Evolutionary conservation across 2,888 invertebrate genomes (phyloP).

Genomic region (Lepidocyrtoides sp.): DNA sequence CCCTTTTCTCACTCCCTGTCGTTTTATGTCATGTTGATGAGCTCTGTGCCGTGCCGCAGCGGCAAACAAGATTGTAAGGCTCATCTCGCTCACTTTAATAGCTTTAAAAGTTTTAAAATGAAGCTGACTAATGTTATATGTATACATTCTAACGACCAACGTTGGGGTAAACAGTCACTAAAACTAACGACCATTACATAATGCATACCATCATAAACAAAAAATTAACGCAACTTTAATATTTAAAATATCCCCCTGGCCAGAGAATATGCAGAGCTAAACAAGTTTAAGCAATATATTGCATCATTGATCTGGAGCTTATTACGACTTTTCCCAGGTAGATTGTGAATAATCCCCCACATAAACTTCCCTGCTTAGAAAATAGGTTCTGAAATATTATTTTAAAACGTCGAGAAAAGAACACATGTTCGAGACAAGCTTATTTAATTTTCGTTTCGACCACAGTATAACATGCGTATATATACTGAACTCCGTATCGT

Average conservation of each 20-base stretch:
- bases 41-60: constrained; percentile 67
- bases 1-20: constrained; percentile 78
- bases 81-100: constrained; percentile 53
- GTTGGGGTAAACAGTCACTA: not conserved
- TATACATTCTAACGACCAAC: constrained; percentile 7
- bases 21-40: constrained; percentile 80
- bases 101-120: constrained; percentile 30
- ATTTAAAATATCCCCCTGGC: no score
- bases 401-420: not conserved
- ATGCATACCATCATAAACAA: not conserved
- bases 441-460: no score
- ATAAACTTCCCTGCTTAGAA: no score
- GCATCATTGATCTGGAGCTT: no score
- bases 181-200: not conserved
- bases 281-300: no score
- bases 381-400: not conserved
- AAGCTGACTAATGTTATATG: constrained; percentile 51
- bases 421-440: not conserved
- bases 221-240: no score
- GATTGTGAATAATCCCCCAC: no score
- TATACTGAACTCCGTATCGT: not conserved
- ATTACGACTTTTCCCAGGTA: no score
- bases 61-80: constrained; percentile 39
- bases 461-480: no score
- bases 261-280: no score